Conservation (phyloP, 2,888 invertebrate genomes). For the Volucella bombylans region DNA sequence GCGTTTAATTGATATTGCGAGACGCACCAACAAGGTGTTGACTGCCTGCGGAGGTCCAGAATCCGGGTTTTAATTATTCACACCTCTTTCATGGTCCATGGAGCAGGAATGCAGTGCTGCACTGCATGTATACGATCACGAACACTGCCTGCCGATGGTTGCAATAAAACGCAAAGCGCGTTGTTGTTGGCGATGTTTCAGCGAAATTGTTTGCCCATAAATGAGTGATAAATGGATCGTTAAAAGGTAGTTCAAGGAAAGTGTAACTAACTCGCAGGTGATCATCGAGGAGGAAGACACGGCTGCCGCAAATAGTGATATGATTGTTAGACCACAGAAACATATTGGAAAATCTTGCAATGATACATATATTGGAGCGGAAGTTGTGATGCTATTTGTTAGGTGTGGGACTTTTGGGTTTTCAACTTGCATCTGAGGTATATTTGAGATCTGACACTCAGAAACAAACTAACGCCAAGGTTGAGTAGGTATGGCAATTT, state of each 20-base stretch:
- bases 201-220: slow-evolving; percentile 56
- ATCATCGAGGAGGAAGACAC: not conserved
- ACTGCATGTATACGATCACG: slow-evolving; percentile 8
- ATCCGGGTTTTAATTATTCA: slow-evolving; percentile 62
- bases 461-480: not conserved
- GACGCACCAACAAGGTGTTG: slow-evolving; percentile 26
- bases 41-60: slow-evolving; percentile 37
- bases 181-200: slow-evolving; percentile 10
- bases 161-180: slow-evolving; percentile 34
- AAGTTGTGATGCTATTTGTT: slow-evolving; percentile 5
- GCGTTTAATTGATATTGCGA: slow-evolving; percentile 42
- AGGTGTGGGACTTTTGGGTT: too few species aligned
- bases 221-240: slow-evolving; percentile 61
- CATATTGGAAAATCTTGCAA: slow-evolving; percentile 6
- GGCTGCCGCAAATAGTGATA: not conserved
- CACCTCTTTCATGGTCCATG: slow-evolving; percentile 14
- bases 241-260: slow-evolving; percentile 50
- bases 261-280: slow-evolving; percentile 26
- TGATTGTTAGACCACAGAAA: slow-evolving; percentile 34
- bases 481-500: not conserved
- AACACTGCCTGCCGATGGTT: not conserved
- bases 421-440: too few species aligned
- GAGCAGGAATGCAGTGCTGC: slow-evolving; percentile 4
- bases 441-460: too few species aligned
- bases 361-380: slow-evolving; percentile 12